A percentile compares a stretch with the other conserved stretches of the same genome.
These are phyloP conservation scores for Galerucella pusilla DNA, from an alignment of 2,888 invertebrate genomes.

Conservation along the genomic window DNA sequence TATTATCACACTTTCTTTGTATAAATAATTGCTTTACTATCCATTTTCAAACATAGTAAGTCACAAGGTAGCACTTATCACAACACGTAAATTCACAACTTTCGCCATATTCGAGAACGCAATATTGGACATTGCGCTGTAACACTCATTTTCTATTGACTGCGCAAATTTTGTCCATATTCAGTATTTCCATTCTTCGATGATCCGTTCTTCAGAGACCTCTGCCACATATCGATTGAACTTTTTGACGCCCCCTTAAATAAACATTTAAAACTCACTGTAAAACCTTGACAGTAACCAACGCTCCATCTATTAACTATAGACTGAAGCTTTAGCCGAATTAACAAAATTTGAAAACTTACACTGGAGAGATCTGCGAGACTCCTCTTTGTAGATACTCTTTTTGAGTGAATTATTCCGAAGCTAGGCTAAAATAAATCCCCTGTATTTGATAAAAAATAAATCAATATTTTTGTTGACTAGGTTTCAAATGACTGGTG, in stretches of 20 bases:
- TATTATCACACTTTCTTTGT: conserved; percentile 68
- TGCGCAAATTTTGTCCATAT: conserved; percentile 57
- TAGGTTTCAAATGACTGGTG: not conserved
- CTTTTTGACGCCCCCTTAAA: conserved; percentile 20
- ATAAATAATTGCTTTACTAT: conserved; percentile 74
- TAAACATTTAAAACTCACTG: conserved; percentile 5
- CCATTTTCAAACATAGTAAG: conserved; percentile 76
- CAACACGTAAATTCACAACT: conserved; percentile 66
- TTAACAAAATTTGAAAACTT: not conserved
- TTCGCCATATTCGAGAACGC: conserved; percentile 63
- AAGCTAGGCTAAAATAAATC: not conserved
- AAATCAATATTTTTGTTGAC: not conserved
- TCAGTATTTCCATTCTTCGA: conserved; percentile 49
- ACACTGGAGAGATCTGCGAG: not conserved
- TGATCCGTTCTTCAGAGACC: conserved; percentile 40
- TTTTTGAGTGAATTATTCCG: not conserved
- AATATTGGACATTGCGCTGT: conserved; percentile 60
- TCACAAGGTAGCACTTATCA: conserved; percentile 74
- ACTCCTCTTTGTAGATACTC: not conserved
- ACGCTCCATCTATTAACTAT: not conserved
- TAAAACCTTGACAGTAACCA: not conserved
- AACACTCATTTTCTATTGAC: conserved; percentile 51
- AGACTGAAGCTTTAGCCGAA: not conserved
- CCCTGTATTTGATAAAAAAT: not conserved
- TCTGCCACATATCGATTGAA: conserved; percentile 33